A percentile compares a stretch with the other conserved stretches of the same genome.
Evolutionary conservation across 2,888 invertebrate species (phyloP).

Genomic region (Zaprionus bogoriensis): DNA sequence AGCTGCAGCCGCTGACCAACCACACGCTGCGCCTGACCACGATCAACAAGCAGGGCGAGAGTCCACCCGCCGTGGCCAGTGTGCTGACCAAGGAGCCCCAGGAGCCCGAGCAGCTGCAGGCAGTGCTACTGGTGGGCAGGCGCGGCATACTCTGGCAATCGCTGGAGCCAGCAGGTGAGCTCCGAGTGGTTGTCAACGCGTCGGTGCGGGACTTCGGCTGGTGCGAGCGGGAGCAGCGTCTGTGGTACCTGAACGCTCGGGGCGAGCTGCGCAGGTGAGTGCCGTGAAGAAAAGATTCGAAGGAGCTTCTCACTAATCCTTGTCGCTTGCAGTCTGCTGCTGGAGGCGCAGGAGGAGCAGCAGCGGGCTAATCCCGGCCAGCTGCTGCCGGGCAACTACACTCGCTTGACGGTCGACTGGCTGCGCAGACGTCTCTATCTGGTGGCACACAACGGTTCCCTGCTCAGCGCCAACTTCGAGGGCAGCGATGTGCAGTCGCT

Average conservation of each 20-base stretch:
- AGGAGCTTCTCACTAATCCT: neutral
- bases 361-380: neutral
- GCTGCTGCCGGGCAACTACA: constrained; percentile 72
- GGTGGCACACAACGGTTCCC: constrained; percentile 85
- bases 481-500: constrained; percentile 9
- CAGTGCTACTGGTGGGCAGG: constrained; percentile 52
- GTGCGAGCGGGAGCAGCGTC: constrained; percentile 88
- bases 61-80: constrained; percentile 86
- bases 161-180: constrained; percentile 62
- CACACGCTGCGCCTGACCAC: constrained; percentile 91
- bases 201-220: constrained; percentile 88
- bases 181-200: constrained; percentile 51
- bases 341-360: constrained; percentile 6
- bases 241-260: constrained; percentile 90
- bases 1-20: constrained; percentile 87
- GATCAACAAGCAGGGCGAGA: constrained; percentile 91
- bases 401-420: constrained; percentile 93
- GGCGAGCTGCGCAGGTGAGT: constrained; percentile 86
- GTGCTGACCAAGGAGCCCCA: constrained; percentile 27
- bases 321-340: constrained; percentile 13
- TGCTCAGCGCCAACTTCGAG: constrained; percentile 31
- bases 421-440: constrained; percentile 92
- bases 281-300: neutral
- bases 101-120: constrained; percentile 33
- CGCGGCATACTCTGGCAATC: constrained; percentile 57